Evolutionary conservation across 2,888 invertebrate species (phyloP), one percentile per base, ranked within the genome.

Genomic region (Eupeodes latifasciatus): DNA sequence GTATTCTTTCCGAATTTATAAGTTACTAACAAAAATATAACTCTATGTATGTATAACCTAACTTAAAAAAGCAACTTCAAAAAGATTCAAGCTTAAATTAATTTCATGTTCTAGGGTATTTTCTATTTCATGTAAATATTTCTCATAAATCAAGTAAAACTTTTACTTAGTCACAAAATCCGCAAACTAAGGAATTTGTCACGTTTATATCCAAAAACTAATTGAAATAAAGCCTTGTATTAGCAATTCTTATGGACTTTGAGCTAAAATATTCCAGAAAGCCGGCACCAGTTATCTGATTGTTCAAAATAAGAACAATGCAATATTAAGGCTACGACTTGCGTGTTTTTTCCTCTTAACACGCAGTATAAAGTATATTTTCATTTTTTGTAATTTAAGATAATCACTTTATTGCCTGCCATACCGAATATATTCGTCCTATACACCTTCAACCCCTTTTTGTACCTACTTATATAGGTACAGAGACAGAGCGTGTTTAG

Each of bases 341-440:
- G 84, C 87, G 87, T 88, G 87, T 53, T 61, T 36, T 64, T 74
- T 51, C 36, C 34, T 34, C 61, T 74, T 59, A 69, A 71, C 81
- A 88, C 81, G 72, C 83, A 57, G 80, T 61, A 27, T 49, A 55
- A 81, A 57, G 67, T 61, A 49, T 62, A 76, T 66, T 72, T 66
- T 61, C 27, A 27, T 72, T 67, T 67, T 67, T 3, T 19, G 10
- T 84, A 74, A 80, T 77, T 84, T 81, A 64, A 85, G 74, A 78
- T 88, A 85, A 88, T 88, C 85, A 88, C 81, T 81, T 85, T 77
- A 85, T 88, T 85, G 85, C 87, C 85, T 88, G 85, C 78, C 75
- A 88, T n/a, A 84, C 76, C 55, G 61, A 82, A 76, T 80, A 83
- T 88, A 74, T 84, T 84, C 81, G 51, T 71, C 59, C 62, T 47